phyloP scores from a whole-genome alignment of 2,888 invertebrate genomes.

The Eumacrocentrus americanus region DNA sequence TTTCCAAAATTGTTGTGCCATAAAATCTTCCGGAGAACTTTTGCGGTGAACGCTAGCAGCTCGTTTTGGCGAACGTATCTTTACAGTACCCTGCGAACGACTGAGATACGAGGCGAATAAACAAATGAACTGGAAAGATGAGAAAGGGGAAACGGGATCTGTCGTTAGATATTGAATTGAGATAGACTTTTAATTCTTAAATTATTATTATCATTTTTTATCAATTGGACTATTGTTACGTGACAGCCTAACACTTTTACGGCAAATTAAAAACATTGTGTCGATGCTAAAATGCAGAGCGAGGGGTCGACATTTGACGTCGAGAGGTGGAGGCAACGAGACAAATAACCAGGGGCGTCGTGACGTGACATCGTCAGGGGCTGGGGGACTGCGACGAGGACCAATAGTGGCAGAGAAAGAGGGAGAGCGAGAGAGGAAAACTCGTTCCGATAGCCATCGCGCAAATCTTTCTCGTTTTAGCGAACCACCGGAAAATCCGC shows the following conservation, averaged over 20 bases:
- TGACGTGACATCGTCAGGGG: background rate
- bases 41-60: background rate
- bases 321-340: background rate
- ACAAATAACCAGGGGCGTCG: slow-evolving; percentile 1
- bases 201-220: no score
- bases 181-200: no score
- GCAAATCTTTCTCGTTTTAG: background rate
- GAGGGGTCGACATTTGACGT: no score
- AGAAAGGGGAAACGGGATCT: background rate
- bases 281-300: no score
- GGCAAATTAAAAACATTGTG: no score
- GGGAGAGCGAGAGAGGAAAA: background rate
- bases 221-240: no score
- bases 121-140: no score
- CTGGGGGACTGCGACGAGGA: background rate
- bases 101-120: slow-evolving; percentile 4
- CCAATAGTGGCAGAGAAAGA: background rate
- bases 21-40: background rate
- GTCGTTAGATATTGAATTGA: no score
- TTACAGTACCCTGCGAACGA: background rate
- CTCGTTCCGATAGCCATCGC: slow-evolving; percentile 12
- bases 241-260: no score
- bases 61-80: background rate
- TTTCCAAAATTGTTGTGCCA: background rate
- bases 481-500: background rate